Conservation (phyloP, 2,113 vertebrate species). For the Heliornis fulica region DNA sequence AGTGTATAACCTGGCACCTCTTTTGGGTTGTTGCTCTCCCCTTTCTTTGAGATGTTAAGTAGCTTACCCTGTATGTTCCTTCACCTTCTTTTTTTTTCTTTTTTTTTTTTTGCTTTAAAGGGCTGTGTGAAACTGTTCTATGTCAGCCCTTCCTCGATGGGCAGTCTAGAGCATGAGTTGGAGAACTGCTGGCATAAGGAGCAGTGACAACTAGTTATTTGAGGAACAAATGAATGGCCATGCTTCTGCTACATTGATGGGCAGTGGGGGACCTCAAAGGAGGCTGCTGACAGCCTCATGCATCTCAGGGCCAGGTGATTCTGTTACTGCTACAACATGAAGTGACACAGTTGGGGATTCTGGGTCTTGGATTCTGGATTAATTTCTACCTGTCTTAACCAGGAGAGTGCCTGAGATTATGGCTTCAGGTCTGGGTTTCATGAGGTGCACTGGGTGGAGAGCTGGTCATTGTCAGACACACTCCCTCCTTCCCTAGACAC, state of each 20-base stretch:
- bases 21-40: neutral
- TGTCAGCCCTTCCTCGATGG: neutral
- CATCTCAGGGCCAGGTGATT: neutral
- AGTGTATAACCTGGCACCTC: neutral
- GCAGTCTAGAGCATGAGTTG: neutral
- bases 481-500: neutral
- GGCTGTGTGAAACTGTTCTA: neutral
- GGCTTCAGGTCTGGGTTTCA: neutral
- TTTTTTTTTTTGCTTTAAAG: neutral
- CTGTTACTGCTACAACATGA: neutral
- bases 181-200: neutral
- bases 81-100: neutral
- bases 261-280: neutral
- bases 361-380: neutral
- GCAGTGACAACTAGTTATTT: neutral
- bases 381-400: neutral
- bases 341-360: neutral
- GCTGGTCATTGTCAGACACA: neutral
- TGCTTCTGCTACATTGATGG: neutral
- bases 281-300: neutral
- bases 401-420: neutral
- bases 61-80: neutral
- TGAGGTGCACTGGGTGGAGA: neutral
- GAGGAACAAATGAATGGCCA: neutral
- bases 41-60: slow-evolving; percentile 5